Evolutionary conservation across 2,113 vertebrate species (phyloP).

Genomic region (Indicator indicator): DNA sequence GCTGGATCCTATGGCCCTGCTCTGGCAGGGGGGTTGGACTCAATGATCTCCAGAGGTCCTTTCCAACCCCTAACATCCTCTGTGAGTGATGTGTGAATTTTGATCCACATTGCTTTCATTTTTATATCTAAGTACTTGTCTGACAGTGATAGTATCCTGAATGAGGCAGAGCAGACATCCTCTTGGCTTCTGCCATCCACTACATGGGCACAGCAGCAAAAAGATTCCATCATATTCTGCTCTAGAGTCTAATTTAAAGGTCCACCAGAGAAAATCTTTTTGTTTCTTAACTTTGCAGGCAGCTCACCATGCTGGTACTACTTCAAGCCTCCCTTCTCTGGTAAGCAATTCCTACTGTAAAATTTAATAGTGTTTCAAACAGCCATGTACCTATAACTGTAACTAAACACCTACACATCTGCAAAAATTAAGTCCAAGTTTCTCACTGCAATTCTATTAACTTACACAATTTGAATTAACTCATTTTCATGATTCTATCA

Average conservation of each 20-base stretch:
- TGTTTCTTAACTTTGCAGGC: not conserved
- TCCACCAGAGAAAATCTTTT: not conserved
- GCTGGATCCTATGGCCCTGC: too few relatives aligned
- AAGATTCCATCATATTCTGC: not conserved
- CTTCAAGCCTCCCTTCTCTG: constrained; percentile 3
- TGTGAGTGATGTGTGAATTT: not conserved
- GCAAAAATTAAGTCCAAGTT: constrained; percentile 20
- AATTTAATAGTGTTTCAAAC: constrained; percentile 5
- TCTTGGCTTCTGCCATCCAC: not conserved
- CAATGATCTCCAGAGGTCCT: too few relatives aligned
- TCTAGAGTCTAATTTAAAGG: not conserved
- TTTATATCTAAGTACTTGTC: not conserved
- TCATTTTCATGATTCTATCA: constrained; percentile 36
- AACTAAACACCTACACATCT: not conserved
- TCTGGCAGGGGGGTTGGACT: too few relatives aligned
- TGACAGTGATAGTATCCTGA: not conserved
- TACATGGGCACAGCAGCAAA: not conserved
- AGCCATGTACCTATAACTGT: not conserved
- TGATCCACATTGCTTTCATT: not conserved
- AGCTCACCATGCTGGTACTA: not conserved
- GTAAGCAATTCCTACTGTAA: constrained; percentile 6
- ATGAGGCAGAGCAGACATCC: not conserved
- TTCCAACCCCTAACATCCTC: too few relatives aligned
- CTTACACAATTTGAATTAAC: constrained; percentile 30
- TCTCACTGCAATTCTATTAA: constrained; percentile 15